Evolutionary conservation across 2,113 vertebrate genomes (phyloP).

Genomic region (Nesospiza acunhae): DNA sequence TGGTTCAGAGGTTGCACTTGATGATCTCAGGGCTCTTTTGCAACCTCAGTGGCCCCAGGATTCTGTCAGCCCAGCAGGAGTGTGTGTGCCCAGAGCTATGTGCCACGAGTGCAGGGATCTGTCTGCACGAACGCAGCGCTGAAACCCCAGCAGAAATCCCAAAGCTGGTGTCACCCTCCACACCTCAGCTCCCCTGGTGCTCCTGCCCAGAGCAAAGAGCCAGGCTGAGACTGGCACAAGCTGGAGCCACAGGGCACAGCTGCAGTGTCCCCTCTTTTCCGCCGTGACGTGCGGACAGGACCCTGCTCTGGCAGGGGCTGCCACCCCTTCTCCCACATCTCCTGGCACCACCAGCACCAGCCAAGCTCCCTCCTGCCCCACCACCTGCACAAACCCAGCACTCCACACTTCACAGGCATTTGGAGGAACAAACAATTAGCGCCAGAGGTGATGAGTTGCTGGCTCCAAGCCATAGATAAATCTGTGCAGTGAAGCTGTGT

Average conservation of each 20-base stretch:
- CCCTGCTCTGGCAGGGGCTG: rapidly evolving
- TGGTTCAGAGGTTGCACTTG: rapidly evolving
- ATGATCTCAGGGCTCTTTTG: neutral
- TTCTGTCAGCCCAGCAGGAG: neutral
- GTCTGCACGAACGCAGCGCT: rapidly evolving
- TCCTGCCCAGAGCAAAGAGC: rapidly evolving
- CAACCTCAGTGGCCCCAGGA: rapidly evolving
- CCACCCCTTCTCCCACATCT: neutral
- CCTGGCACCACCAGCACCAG: neutral
- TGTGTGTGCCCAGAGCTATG: rapidly evolving
- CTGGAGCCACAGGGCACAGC: neutral
- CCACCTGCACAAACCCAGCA: neutral
- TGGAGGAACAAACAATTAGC: neutral
- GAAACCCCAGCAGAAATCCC: neutral
- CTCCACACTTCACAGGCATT: neutral
- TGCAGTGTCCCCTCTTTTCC: neutral
- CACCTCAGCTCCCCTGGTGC: neutral
- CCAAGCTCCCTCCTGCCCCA: neutral
- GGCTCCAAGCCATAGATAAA: rapidly evolving
- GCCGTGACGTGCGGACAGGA: rapidly evolving
- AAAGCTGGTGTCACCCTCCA: neutral
- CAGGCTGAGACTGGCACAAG: neutral
- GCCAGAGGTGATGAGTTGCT: neutral
- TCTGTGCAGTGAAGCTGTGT: rapidly evolving
- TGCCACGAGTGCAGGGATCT: rapidly evolving